phyloP scores from a whole-genome alignment of 2,888 invertebrate species.

The Eristalinus aeneus region DNA sequence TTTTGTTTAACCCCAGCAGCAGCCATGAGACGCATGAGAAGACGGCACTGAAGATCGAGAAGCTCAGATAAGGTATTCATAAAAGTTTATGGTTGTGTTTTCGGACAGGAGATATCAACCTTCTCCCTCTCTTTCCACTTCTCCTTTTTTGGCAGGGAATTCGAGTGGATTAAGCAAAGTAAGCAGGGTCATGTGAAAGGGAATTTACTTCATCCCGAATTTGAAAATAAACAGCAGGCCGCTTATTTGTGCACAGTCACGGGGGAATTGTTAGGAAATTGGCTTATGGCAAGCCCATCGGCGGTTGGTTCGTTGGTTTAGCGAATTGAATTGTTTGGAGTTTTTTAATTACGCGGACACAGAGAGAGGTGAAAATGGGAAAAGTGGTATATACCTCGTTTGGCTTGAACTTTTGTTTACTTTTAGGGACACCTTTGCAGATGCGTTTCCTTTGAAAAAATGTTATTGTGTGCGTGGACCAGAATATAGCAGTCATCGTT shows the following conservation, averaged over 20 bases:
- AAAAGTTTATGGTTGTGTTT: constrained; percentile 27
- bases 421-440: not conserved
- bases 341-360: not conserved
- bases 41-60: constrained; percentile 21
- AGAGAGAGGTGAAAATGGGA: not conserved
- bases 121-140: not conserved
- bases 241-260: not conserved
- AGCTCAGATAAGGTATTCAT: constrained; percentile 42
- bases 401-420: not conserved
- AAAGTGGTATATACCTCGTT: not conserved
- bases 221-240: not conserved
- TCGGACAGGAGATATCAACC: not conserved
- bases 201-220: not conserved
- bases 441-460: no score
- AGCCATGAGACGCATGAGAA: constrained; percentile 5
- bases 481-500: no score
- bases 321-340: not conserved
- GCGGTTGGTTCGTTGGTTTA: not conserved
- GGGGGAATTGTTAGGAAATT: not conserved
- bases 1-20: constrained; percentile 29
- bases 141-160: not conserved
- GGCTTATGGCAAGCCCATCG: not conserved
- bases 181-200: not conserved
- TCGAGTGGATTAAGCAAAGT: constrained; percentile 36
- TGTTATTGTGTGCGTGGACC: no score